These are phyloP conservation scores for Onchidella celtica DNA, from an alignment of 2,888 invertebrate genomes.

Conservation along the genomic window DNA sequence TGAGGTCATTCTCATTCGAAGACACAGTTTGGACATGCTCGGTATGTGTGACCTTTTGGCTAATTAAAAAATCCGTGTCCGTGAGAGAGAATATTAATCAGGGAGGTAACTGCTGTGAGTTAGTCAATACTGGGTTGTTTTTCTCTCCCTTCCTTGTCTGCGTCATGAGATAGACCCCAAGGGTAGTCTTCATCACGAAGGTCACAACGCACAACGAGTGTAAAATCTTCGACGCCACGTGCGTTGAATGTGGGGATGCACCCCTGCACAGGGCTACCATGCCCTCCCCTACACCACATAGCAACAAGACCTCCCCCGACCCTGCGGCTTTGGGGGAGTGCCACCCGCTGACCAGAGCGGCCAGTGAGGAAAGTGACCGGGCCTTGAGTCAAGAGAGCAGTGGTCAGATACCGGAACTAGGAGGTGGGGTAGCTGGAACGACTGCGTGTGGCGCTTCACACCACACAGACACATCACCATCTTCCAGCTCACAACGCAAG, in stretches of 20 bases:
- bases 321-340: slow-evolving; percentile 36
- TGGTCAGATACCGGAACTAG: slow-evolving; percentile 11
- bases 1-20: too few relatives aligned
- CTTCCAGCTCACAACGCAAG: slow-evolving; percentile 15
- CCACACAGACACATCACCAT: background rate
- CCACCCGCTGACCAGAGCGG: slow-evolving; percentile 44
- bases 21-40: too few relatives aligned
- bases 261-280: slow-evolving; percentile 42
- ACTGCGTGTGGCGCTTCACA: background rate
- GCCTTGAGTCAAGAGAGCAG: background rate
- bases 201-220: slow-evolving; percentile 33
- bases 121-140: too few relatives aligned
- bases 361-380: slow-evolving; percentile 45
- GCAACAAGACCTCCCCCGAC: slow-evolving; percentile 33
- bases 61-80: too few relatives aligned
- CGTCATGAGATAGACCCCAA: background rate
- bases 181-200: slow-evolving; percentile 5
- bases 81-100: too few relatives aligned
- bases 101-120: too few relatives aligned
- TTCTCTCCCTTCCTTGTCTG: background rate
- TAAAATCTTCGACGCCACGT: slow-evolving; percentile 38
- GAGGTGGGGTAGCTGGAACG: background rate
- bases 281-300: slow-evolving; percentile 40
- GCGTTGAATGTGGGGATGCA: slow-evolving; percentile 50
- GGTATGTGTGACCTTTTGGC: too few relatives aligned